Evolutionary conservation across 2,888 invertebrate genomes (phyloP), one percentile per base, ranked within the genome.

Genomic region (Hirtodrosophila histrioides): DNA sequence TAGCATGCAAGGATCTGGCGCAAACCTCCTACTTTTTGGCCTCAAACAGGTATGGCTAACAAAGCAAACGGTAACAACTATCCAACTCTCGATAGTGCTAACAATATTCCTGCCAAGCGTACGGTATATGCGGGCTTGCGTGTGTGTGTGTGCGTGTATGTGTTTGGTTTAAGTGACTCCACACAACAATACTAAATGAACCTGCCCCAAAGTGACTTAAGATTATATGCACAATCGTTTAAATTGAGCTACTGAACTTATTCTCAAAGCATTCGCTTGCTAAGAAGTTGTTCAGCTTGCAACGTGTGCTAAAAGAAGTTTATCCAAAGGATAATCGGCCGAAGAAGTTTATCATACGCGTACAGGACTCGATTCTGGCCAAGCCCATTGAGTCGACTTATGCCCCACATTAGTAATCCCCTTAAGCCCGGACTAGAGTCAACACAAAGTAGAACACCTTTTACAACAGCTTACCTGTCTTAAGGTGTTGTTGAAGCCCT

Each of bases 1-100:
- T 88, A 97, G 97, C 98, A 67, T 96, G 97, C 91, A 98, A 98
- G 93, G 98, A 99, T 92, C 93, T 99, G 89, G 98, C 98, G 53
- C 98, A 99, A 93, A 98, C 98, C 27, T 98, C 98, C 3, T 99
- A 99, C 93, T 98, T 98, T 93, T 96, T 99, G 95, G 99, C 99
- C 75, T 99, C 99, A 51, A 99, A 99, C 93, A 97, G 96, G 96
- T 96, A 90, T 90, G 89, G 78, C 44, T 58, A 48, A 46, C n/a
- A 56, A 41, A 43, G 12, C 8, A 39, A 41, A 56, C 10, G 33
- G 37, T 44, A 67, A 39, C 35, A n/a, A n/a, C 23, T 8, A 27
- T 27, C 27, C 27, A 8, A n/a, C 12, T 29, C 7, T 29, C 7
- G 31, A n/a, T 45, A 39, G 27, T 51, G 43, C 27, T 11, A n/a